These are phyloP conservation scores for Neuroscelio doddi DNA, from an alignment of 2,888 invertebrate genomes.

Conservation along the genomic window DNA sequence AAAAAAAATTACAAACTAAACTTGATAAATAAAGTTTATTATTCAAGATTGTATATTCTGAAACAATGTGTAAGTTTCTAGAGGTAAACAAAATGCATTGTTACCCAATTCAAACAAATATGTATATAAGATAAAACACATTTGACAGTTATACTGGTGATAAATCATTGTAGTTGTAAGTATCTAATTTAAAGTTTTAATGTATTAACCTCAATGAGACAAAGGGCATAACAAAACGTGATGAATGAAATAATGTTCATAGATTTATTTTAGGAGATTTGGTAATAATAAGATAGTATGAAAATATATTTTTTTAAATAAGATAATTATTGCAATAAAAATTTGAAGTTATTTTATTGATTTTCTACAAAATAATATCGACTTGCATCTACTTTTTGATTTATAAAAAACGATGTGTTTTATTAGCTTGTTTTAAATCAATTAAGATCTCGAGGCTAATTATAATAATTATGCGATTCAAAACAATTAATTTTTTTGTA, in stretches of 20 bases:
- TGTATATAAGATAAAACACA: not conserved
- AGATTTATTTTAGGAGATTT: slow-evolving; percentile 29
- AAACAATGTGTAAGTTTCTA: too few relatives aligned
- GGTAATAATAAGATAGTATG: not conserved
- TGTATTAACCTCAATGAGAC: not conserved
- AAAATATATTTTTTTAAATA: too few relatives aligned
- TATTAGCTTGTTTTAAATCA: too few relatives aligned
- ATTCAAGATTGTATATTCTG: too few relatives aligned
- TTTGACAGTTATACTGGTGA: not conserved
- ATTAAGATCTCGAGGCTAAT: too few relatives aligned
- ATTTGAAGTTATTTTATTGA: too few relatives aligned
- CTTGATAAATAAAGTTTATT: too few relatives aligned
- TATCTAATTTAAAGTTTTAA: not conserved
- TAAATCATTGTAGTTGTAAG: not conserved
- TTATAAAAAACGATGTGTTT: too few relatives aligned
- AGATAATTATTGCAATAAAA: too few relatives aligned
- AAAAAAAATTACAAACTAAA: too few relatives aligned
- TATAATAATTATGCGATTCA: not conserved
- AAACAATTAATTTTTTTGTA: slow-evolving; percentile 2
- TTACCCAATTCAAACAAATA: not conserved
- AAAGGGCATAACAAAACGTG: not conserved
- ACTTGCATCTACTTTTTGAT: too few relatives aligned
- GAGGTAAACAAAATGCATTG: slow-evolving; percentile 3
- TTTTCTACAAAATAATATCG: too few relatives aligned
- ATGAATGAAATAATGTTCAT: slow-evolving; percentile 33